A percentile compares a stretch with the other conserved stretches of the same genome.
Conservation (phyloP, 2,797 vertebrate species). For the Mus minutoides region DNA sequence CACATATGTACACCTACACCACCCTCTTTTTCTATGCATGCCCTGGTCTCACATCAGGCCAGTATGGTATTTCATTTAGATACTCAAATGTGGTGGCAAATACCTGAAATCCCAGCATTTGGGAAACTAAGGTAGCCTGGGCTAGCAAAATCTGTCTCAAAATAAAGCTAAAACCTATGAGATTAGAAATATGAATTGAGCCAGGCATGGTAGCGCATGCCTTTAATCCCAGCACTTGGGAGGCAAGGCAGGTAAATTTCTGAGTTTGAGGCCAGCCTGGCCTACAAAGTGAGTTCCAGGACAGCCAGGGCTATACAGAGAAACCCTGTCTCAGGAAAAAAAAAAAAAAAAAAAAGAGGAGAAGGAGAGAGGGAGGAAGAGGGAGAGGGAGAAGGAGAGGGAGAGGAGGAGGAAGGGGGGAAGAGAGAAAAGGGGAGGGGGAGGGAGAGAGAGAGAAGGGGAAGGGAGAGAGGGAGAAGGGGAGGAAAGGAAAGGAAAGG, state of each 20-base stretch:
- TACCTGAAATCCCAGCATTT: neutral
- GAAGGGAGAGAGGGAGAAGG: no score
- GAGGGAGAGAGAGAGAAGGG: no score
- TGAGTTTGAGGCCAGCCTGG: neutral
- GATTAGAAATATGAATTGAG: neutral
- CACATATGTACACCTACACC: neutral
- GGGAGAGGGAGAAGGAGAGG: no score
- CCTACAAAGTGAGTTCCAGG: neutral
- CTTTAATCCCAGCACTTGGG: neutral
- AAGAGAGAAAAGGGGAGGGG: no score
- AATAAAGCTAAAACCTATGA: neutral
- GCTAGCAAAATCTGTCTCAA: neutral
- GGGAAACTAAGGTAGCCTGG: neutral
- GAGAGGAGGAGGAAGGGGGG: no score
- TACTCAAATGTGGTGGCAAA: neutral
- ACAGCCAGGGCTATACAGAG: neutral
- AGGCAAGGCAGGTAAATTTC: neutral
- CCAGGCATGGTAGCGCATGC: neutral
- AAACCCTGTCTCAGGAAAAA: neutral
- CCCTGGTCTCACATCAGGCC: neutral
- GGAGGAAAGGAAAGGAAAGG: no score
- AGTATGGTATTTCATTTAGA: neutral
- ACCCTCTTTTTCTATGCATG: neutral
- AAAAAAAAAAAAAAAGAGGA: neutral
- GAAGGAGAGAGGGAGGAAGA: no score